Evolutionary conservation across 2,888 invertebrate species (phyloP), one percentile per base, ranked within the genome.

Genomic region (Dromius quadrimaculatus): DNA sequence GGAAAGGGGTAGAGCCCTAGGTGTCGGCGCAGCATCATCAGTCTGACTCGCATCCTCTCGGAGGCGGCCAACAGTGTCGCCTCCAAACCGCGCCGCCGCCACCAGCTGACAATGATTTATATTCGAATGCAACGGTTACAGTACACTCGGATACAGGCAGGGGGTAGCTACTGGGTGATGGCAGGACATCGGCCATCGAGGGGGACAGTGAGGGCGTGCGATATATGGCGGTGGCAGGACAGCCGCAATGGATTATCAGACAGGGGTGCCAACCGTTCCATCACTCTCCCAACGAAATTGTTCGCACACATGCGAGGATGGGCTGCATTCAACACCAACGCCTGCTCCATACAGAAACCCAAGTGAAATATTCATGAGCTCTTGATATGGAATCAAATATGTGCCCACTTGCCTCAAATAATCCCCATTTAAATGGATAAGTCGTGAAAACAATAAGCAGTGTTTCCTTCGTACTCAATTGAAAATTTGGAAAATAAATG

Each of bases 211-310:
- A 43, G 17, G 63, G 63, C 20, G 45, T n/a, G 64, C 32, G 64
- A 47, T 54, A 69, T 69, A 69, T 69, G 68, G 68, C 32, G 68
- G 34, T 69, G 68, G 59, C 68, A 69, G 59, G 70, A 62, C 70
- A 70, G 62, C 70, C 70, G 62, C 70, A 70, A 70, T 70, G 70
- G 70, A 70, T 70, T 70, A 70, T 70, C 70, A 62, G 70, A 70
- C 70, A 70, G 62, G 70, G 70, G 70, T 70, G 70, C 62, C 62
- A 70, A 70, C 62, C 70, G 62, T 62, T 69, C 68, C 68, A 69
- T 69, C 68, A 69, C 68, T 69, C 50, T 50, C 65, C 8, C 47
- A 36, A 36, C 50, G 41, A 65, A 65, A 65, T 50, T 50, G 65
- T 47, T 65, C 50, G 50, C 50, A 32, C 50, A 47, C 65, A 50